These are phyloP conservation scores for Engystomops pustulosus DNA, from an alignment of 2,113 vertebrate species.

Conservation along the genomic window DNA sequence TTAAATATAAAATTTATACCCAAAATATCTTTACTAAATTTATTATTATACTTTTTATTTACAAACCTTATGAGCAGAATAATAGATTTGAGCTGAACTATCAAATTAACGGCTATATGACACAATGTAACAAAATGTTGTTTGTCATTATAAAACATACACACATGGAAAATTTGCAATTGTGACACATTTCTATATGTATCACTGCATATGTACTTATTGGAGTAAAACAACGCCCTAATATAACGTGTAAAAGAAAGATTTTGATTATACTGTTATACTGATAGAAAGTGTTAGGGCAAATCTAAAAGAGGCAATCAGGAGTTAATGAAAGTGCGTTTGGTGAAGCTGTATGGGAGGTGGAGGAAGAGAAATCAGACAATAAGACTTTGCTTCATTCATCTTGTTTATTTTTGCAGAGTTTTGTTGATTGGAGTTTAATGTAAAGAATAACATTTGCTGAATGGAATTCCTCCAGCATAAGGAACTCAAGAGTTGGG, in stretches of 20 bases:
- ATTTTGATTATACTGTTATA: not conserved
- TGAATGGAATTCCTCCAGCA: constrained; percentile 47
- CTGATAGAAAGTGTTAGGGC: not conserved
- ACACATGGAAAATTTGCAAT: not conserved
- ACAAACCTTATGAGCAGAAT: no score
- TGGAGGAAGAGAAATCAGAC: constrained; percentile 51
- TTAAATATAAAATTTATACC: not conserved
- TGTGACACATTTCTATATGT: not conserved
- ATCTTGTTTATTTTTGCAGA: constrained; percentile 53
- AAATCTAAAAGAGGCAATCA: not conserved
- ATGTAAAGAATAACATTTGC: constrained; percentile 59
- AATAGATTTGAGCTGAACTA: no score
- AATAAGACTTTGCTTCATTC: constrained; percentile 45
- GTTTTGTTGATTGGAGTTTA: constrained; percentile 58
- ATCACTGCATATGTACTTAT: not conserved
- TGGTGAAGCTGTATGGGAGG: constrained; percentile 28
- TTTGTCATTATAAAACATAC: no score
- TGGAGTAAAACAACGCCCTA: no score
- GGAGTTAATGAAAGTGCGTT: constrained; percentile 37
- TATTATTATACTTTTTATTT: no score
- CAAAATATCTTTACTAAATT: no score
- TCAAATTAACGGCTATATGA: no score
- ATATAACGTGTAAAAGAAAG: not conserved
- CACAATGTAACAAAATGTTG: no score
- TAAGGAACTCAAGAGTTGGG: not conserved